Conservation (phyloP, 2,797 vertebrate species). For the Diplodus puntazzo region DNA sequence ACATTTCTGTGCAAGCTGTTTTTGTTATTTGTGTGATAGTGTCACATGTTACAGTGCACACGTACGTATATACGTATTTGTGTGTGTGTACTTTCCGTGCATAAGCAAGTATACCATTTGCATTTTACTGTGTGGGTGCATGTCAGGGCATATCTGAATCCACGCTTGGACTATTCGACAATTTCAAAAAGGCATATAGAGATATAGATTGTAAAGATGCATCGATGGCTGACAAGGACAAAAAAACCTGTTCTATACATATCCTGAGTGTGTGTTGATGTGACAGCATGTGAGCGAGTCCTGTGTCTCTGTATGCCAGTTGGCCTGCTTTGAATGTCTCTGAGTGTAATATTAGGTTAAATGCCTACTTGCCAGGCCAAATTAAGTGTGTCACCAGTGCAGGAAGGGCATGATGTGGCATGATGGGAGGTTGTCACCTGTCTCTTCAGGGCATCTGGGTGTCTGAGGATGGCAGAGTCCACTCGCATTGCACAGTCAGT, state of each 20-base stretch:
- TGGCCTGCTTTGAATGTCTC: constrained; percentile 58
- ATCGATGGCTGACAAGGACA: not conserved
- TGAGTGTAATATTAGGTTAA: constrained; percentile 76
- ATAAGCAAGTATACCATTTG: constrained; percentile 12
- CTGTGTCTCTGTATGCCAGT: constrained; percentile 43
- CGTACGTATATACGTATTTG: not conserved
- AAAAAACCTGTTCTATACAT: not conserved
- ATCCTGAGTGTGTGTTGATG: not conserved
- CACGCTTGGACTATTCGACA: not conserved
- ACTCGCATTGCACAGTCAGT: constrained; percentile 34
- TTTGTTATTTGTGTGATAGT: constrained; percentile 32
- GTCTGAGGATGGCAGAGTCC: constrained; percentile 57
- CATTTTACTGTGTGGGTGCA: constrained; percentile 4
- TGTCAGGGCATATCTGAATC: constrained; percentile 22
- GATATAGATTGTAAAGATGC: not conserved
- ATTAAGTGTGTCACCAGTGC: constrained; percentile 69
- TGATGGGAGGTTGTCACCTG: constrained; percentile 81
- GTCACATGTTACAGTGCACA: constrained; percentile 10
- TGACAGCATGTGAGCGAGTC: constrained; percentile 9
- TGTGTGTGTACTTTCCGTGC: not conserved
- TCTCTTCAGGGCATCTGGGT: constrained; percentile 70
- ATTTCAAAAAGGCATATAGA: not conserved
- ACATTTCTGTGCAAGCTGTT: constrained; percentile 27
- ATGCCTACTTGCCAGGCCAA: constrained; percentile 79
- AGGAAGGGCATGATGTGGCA: constrained; percentile 63